Evolutionary conservation across 2,113 vertebrate genomes (phyloP), one percentile per base, ranked within the genome.

Genomic region (Pungitius pungitius): DNA sequence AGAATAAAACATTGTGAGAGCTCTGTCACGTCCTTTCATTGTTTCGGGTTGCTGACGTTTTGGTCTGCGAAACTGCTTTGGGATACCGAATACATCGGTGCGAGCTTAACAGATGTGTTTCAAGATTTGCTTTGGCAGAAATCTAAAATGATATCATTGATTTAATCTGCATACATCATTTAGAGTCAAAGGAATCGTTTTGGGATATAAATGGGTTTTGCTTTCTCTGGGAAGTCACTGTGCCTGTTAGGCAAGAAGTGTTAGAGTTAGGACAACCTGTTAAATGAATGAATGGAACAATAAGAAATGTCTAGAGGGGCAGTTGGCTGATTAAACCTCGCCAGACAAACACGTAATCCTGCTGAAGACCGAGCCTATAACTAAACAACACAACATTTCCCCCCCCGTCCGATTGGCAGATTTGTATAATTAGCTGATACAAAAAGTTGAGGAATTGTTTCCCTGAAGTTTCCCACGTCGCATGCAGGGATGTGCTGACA

Each of bases 21-120:
- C 26, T 18, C 30, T 37, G 39, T 14, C 47, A 24, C 17, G 30
- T 18, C 39, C 18, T 55, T 20, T 37, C 10, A 11, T 2, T 54
- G 74, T 18, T 49, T 71, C 60, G 42, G n/a, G 55, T 12, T 54
- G 43, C 17, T 58, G 10, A 22, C 20, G 63, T 49, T 71, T 65
- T 71, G 22, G 35, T 15, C 37, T 3, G 11, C 8, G 61, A 57
- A 22, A 33, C 52, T 22, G 17, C 22, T 71, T 60, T 10, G 11
- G n/a, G 22, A 17, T 14, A 26, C 13, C 43, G 12, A 59, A 76
- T 4, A 3, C 43, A 59, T 3, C 2, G 7, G 18, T 62, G 26
- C 40, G 45, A 33, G 27, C 18, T n/a, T 8, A 37, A 43, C 24
- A 20, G 18, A 43, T 17, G 4, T 39, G 24, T 55, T 2, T 8